These are phyloP conservation scores for Reinhardtius hippoglossoides DNA, from an alignment of 2,113 vertebrate species.

Conservation along the genomic window DNA sequence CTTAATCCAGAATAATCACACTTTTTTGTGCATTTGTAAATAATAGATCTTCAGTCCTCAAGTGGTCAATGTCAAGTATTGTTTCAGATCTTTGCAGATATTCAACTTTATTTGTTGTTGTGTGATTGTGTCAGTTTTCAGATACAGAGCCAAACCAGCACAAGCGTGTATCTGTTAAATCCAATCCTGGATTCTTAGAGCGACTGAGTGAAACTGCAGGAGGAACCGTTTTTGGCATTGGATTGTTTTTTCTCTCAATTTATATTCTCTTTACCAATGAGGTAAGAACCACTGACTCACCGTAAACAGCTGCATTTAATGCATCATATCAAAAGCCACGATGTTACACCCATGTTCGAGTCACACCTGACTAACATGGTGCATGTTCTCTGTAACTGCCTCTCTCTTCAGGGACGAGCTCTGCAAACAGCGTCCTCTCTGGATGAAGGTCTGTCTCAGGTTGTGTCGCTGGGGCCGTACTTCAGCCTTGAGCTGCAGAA, in stretches of 20 bases:
- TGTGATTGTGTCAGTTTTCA: conserved; percentile 61
- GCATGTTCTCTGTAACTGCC: not conserved
- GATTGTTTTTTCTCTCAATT: conserved; percentile 89
- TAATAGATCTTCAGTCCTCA: too few relatives aligned
- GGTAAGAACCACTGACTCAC: conserved; percentile 74
- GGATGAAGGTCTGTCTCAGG: conserved; percentile 90
- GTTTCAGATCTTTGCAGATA: not conserved
- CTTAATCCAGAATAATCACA: too few relatives aligned
- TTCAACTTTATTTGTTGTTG: not conserved
- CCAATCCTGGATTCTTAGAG: conserved; percentile 92
- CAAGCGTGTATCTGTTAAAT: conserved; percentile 77
- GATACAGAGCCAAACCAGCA: conserved; percentile 72
- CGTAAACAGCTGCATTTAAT: not conserved
- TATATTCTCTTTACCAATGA: conserved; percentile 97
- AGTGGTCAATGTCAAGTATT: not conserved
- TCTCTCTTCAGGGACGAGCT: conserved; percentile 86
- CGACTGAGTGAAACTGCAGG: conserved; percentile 90
- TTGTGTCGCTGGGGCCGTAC: conserved; percentile 83
- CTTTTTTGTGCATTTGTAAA: too few relatives aligned
- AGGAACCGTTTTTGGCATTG: conserved; percentile 88
- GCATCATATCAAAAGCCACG: not conserved
- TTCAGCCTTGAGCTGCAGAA: conserved; percentile 84
- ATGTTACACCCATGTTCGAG: not conserved
- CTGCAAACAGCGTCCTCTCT: conserved; percentile 86
- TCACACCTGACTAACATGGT: not conserved